A percentile compares a stretch with the other conserved stretches of the same genome.
Evolutionary conservation across 2,888 invertebrate species (phyloP).

Genomic region (Agrochola litura): DNA sequence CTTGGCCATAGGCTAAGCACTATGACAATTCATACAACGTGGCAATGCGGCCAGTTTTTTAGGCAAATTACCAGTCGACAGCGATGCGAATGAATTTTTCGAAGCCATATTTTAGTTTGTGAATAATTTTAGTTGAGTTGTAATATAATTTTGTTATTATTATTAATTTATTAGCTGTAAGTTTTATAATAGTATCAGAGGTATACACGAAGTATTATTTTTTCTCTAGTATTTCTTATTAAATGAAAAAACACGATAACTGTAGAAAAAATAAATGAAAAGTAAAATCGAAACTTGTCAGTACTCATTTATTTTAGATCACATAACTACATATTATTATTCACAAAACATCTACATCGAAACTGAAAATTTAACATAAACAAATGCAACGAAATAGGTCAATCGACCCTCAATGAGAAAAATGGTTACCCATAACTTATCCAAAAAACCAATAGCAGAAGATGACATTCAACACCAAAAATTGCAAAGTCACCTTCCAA

Average conservation of each 20-base stretch:
- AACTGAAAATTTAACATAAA: not conserved
- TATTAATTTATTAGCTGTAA: no score
- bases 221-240: not conserved
- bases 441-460: slow-evolving; percentile 4
- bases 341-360: not conserved
- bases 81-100: no score
- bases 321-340: not conserved
- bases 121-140: no score
- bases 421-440: not conserved
- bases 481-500: slow-evolving; percentile 3
- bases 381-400: not conserved
- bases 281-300: not conserved
- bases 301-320: not conserved
- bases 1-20: no score
- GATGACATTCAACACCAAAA: slow-evolving; percentile 3
- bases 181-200: not conserved
- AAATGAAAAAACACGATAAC: not conserved
- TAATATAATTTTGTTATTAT: no score
- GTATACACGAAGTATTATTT: not conserved
- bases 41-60: no score
- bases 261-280: not conserved
- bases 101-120: no score
- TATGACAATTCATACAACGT: no score
- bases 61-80: no score
- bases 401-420: not conserved